phyloP scores from a whole-genome alignment of 2,888 invertebrate species.

The Drosophila fulvimacula region DNA sequence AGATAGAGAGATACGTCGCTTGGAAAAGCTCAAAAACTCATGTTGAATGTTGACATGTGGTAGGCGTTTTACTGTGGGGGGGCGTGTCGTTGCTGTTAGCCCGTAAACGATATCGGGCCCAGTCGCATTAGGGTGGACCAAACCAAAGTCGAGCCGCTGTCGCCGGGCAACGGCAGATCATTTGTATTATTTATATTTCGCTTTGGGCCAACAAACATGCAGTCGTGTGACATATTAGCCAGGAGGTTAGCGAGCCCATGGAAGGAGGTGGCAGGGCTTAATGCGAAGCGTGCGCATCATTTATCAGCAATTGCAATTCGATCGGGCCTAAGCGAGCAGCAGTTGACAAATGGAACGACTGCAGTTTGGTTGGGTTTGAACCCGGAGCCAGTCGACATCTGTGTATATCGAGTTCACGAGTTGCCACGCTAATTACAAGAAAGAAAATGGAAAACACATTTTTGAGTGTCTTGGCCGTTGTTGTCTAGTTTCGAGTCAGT shows the following conservation, averaged over 20 bases:
- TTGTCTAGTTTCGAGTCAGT: slow-evolving; percentile 48
- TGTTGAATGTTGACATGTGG: slow-evolving; percentile 77
- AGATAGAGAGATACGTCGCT: slow-evolving; percentile 46
- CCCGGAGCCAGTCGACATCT: slow-evolving; percentile 1
- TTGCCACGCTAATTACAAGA: slow-evolving; percentile 75
- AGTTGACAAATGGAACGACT: slow-evolving; percentile 13
- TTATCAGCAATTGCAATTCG: slow-evolving; percentile 76
- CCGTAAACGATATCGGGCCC: slow-evolving; percentile 62
- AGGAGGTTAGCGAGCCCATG: slow-evolving; percentile 35
- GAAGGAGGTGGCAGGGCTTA: slow-evolving; percentile 8
- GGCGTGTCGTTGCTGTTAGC: slow-evolving; percentile 47
- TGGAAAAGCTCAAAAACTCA: slow-evolving; percentile 59
- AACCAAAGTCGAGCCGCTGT: slow-evolving; percentile 33
- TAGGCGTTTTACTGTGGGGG: slow-evolving; percentile 47
- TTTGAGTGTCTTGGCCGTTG: slow-evolving; percentile 56
- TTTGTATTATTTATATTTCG: slow-evolving; percentile 79
- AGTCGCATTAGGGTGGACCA: slow-evolving; percentile 30
- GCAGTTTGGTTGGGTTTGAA: not conserved
- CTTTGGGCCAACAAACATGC: slow-evolving; percentile 65
- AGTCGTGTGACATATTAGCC: slow-evolving; percentile 69
- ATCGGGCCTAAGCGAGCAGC: slow-evolving; percentile 23
- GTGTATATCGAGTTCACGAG: slow-evolving; percentile 65
- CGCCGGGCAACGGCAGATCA: slow-evolving; percentile 48
- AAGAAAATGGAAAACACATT: slow-evolving; percentile 58
- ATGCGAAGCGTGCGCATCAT: slow-evolving; percentile 56